Evolutionary conservation across 2,888 invertebrate species (phyloP), one percentile per base, ranked within the genome.

Genomic region (Ophion costatus): DNA sequence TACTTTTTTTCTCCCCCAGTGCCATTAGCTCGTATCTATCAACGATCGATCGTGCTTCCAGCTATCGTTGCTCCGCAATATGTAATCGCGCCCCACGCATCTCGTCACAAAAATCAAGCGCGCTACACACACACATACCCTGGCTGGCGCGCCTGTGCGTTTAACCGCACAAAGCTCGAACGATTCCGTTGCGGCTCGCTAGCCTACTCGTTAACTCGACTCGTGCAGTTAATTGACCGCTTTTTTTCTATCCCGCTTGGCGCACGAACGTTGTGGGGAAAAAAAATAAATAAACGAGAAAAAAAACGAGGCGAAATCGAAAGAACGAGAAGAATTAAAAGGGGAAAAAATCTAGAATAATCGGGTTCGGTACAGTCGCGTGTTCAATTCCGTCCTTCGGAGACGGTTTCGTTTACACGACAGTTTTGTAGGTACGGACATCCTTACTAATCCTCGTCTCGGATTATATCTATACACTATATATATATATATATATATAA

Each of bases 181-280:
- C 56, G 51, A 38, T 67, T 38, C 38, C 59, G 33, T 59, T 57
- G 33, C 38, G 33, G 71, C 22, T 38, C 29, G 57, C 59, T 20
- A 59, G 59, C 38, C 38, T 56, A 42, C 77, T 69, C 77, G 67
- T 77, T 67, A 66, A 69, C 77, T 76, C 64, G 66, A 76, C 57
- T 33, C 77, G 77, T 77, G 77, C 59, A 45, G 67, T 77, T 77
- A 67, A 77, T 77, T 77, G 77, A 77, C 38, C 42, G 56, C n/a
- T 71, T 71, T 59, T 59, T 77, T 69, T 67, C 67, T 67, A 22
- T 22, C 5, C 33, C 29, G 56, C 22, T 76, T 56, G 6, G 57
- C n/a, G 33, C 56, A 56, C 70, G 45, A 69, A 69, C 51, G 69
- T 17, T 29, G 24, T 17, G 17, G 0, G 17, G 7, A 7, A 38